These are phyloP conservation scores for Clarias macrocephalus DNA, from an alignment of 2,113 vertebrate species.

Conservation along the genomic window DNA sequence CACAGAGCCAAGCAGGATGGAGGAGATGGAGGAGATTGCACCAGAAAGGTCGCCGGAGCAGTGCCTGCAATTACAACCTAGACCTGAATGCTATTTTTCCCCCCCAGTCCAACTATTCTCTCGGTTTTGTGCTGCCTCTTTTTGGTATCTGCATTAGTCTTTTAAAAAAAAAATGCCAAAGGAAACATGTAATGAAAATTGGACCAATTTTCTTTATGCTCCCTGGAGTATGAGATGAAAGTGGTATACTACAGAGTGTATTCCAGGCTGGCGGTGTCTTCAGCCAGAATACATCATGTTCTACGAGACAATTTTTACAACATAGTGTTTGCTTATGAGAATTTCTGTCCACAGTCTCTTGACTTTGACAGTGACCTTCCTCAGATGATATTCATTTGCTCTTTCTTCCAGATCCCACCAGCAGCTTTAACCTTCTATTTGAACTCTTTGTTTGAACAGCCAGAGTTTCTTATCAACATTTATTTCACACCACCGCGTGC, in stretches of 20 bases:
- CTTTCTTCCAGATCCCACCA: slow-evolving; percentile 20
- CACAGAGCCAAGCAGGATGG: slow-evolving; percentile 48
- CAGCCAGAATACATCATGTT: not conserved
- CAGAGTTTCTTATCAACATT: slow-evolving; percentile 31
- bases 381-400: slow-evolving; percentile 18
- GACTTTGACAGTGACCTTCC: slow-evolving; percentile 31
- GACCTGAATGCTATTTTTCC: slow-evolving; percentile 41
- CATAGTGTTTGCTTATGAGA: slow-evolving; percentile 31
- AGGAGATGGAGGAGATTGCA: slow-evolving; percentile 51
- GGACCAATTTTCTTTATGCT: slow-evolving; percentile 41
- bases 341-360: slow-evolving; percentile 8
- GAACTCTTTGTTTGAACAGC: slow-evolving; percentile 45
- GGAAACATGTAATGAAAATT: slow-evolving; percentile 27
- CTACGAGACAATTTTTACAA: slow-evolving; percentile 2
- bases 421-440: slow-evolving; percentile 39
- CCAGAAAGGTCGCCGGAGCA: slow-evolving; percentile 27
- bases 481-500: slow-evolving; percentile 23
- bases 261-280: not conserved
- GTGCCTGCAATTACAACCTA: slow-evolving; percentile 34
- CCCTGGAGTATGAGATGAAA: slow-evolving; percentile 36
- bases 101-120: slow-evolving; percentile 13
- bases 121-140: slow-evolving; percentile 19
- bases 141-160: slow-evolving; percentile 45
- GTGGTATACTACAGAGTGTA: slow-evolving; percentile 5
- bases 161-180: slow-evolving; percentile 25